Percentiles rank a stretch among this genome's conserved stretches.
Evolutionary conservation across 2,888 invertebrate species (phyloP).

Genomic region (Vannuccia rotundouncinata): DNA sequence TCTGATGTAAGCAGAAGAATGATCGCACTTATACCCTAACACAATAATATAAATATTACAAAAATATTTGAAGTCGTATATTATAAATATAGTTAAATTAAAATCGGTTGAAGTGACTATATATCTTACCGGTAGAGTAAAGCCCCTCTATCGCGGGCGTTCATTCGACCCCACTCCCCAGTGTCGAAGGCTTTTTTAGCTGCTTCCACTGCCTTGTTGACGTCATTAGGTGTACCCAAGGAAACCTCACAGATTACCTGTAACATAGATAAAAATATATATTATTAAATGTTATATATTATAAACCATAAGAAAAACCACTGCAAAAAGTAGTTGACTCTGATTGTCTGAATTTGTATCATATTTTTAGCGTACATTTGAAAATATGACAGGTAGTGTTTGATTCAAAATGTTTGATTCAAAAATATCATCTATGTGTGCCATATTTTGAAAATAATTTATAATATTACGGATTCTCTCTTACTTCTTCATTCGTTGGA

Average conservation of each 20-base stretch:
- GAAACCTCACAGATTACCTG: conserved; percentile 60
- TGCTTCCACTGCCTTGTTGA: conserved; percentile 76
- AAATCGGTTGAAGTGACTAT: too few relatives aligned
- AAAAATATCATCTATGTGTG: background rate
- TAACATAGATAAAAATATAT: conserved; percentile 3
- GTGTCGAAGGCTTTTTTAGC: conserved; percentile 77
- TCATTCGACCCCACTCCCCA: conserved; percentile 89
- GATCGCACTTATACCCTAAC: background rate
- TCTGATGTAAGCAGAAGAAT: conserved; percentile 57
- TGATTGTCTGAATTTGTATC: too few relatives aligned
- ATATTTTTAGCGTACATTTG: too few relatives aligned
- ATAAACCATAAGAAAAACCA: too few relatives aligned
- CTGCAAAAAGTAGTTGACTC: too few relatives aligned
- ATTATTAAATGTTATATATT: background rate
- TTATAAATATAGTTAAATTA: too few relatives aligned
- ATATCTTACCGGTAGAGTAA: conserved; percentile 70
- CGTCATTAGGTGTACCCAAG: conserved; percentile 70
- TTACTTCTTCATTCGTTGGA: conserved; percentile 74
- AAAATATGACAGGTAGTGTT: too few relatives aligned
- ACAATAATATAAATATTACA: background rate
- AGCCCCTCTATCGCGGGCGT: conserved; percentile 78
- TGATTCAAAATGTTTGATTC: too few relatives aligned
- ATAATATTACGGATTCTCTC: conserved; percentile 32
- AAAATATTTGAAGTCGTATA: too few relatives aligned
- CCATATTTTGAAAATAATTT: background rate